Conservation (phyloP, 2,113 vertebrate species). For the Pachypanchax playfairii region DNA sequence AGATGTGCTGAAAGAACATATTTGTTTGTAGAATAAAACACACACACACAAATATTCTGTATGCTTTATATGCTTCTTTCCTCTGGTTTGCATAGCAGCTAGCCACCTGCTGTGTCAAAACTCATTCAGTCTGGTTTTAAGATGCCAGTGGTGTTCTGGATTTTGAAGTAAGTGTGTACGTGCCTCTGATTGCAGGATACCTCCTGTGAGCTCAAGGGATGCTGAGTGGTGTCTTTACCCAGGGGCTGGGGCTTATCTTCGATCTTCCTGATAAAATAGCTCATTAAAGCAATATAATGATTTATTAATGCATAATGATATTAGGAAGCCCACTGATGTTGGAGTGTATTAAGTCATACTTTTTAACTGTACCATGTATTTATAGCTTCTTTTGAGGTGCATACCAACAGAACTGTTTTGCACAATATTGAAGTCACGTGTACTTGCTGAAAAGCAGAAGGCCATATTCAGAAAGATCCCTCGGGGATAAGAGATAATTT, state of each 20-base stretch:
- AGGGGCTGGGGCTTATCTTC: not conserved
- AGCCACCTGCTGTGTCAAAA: not conserved
- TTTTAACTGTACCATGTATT: not conserved
- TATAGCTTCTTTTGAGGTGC: not conserved
- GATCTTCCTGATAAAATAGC: not conserved
- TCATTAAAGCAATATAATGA: not conserved
- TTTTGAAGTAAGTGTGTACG: not conserved
- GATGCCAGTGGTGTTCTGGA: not conserved
- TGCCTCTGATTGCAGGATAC: constrained; percentile 4
- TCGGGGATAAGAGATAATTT: not conserved
- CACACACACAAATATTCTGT: not conserved
- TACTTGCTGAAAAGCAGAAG: not conserved
- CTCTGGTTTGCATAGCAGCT: not conserved
- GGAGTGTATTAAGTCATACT: not conserved
- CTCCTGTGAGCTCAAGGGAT: not conserved
- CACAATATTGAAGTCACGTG: not conserved
- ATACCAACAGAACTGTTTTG: not conserved
- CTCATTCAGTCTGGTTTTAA: not conserved
- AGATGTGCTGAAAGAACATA: not conserved
- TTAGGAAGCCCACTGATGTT: not conserved
- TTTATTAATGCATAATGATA: too few relatives aligned
- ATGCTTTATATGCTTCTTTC: not conserved
- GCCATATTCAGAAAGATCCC: not conserved
- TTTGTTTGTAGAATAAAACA: not conserved
- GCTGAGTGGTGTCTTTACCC: constrained; percentile 15